phyloP scores from a whole-genome alignment of 2,113 vertebrate genomes.

The Peromyscus leucopus region DNA sequence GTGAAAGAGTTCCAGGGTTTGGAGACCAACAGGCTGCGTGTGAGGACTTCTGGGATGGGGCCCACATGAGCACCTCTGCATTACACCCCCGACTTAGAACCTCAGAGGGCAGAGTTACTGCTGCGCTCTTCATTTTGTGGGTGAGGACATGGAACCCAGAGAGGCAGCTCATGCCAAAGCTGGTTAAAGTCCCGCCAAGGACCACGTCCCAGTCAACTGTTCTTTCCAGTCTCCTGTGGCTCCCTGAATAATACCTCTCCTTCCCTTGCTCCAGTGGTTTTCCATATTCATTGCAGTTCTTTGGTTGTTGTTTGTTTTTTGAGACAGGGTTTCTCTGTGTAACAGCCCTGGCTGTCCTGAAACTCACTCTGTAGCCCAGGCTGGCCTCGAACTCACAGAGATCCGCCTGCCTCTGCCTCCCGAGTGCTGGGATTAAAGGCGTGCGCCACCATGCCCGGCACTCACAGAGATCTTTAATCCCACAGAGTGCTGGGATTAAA shows the following conservation, averaged over 20 bases:
- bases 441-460: too few species aligned
- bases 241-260: not conserved
- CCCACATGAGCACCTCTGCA: not conserved
- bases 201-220: not conserved
- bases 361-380: not conserved
- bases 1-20: too few species aligned
- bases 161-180: not conserved
- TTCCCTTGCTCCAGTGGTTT: not conserved
- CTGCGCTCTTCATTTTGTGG: not conserved
- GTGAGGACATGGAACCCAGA: not conserved
- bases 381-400: not conserved
- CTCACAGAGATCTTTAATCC: too few species aligned
- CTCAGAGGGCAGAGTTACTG: not conserved
- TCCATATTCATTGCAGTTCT: not conserved
- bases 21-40: too few species aligned
- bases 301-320: not conserved
- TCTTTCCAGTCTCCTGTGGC: fast-evolving
- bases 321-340: not conserved
- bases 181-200: not conserved
- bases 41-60: too few species aligned
- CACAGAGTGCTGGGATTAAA: not conserved
- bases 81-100: not conserved
- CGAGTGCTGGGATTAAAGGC: not conserved
- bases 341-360: not conserved
- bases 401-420: too few species aligned